Conservation (phyloP, 2,113 vertebrate species). For the Scomber japonicus region DNA sequence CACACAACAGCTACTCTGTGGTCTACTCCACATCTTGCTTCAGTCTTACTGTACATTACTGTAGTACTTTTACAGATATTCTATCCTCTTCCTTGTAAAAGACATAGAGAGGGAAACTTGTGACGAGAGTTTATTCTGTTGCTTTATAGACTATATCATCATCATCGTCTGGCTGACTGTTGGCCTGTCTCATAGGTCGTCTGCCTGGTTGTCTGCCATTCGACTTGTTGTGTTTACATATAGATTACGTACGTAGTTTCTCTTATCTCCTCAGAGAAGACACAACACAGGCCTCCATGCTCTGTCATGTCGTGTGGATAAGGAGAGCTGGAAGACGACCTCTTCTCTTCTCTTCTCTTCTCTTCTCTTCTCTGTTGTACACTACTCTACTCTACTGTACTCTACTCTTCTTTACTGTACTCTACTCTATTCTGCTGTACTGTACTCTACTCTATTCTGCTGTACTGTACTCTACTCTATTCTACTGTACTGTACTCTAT, state of each 20-base stretch:
- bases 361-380: too few relatives aligned
- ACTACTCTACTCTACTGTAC: too few relatives aligned
- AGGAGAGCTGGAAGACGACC: conserved; percentile 6
- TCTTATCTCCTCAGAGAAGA: conserved; percentile 55
- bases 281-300: background rate
- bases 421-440: too few relatives aligned
- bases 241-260: conserved; percentile 52
- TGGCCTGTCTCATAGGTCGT: conserved; percentile 39
- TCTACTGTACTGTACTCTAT: too few relatives aligned
- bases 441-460: too few relatives aligned
- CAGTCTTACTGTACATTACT: too few relatives aligned
- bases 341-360: too few relatives aligned
- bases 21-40: too few relatives aligned
- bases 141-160: conserved; percentile 16
- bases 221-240: conserved; percentile 41
- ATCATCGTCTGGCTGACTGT: conserved; percentile 8
- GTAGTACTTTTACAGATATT: too few relatives aligned
- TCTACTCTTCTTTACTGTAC: too few relatives aligned
- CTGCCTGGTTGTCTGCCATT: conserved; percentile 26
- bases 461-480: too few relatives aligned
- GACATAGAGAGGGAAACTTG: background rate
- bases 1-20: background rate
- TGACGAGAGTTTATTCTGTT: background rate
- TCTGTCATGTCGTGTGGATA: conserved; percentile 17
- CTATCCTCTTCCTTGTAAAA: background rate